phyloP scores from a whole-genome alignment of 2,888 invertebrate genomes.

The Sepioteuthis lessoniana region DNA sequence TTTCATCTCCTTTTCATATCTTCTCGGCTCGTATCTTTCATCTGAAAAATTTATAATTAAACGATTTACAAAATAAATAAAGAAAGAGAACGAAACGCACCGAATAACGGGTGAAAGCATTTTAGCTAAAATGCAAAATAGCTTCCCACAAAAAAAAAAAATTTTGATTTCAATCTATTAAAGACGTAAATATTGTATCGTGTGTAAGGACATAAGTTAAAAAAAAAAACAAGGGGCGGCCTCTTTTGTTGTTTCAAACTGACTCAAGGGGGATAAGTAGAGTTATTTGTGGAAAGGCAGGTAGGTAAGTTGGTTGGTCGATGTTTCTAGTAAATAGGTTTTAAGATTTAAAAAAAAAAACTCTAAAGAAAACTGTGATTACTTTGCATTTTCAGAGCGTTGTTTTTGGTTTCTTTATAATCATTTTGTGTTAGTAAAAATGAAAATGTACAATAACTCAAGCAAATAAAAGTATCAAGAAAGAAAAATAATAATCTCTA shows the following conservation, averaged over 20 bases:
- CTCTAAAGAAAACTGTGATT: no score
- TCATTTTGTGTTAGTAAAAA: no score
- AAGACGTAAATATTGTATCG: background rate
- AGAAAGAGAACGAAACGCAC: background rate
- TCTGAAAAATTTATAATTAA: slow-evolving; percentile 9
- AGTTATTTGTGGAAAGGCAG: background rate
- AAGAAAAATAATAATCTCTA: no score
- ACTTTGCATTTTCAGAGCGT: no score
- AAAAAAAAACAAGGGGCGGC: background rate
- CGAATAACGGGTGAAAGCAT: slow-evolving; percentile 12
- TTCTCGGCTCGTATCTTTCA: background rate
- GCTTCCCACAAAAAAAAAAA: background rate
- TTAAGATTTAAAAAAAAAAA: no score
- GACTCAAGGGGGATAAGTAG: background rate
- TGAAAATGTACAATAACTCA: no score
- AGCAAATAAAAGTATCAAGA: no score
- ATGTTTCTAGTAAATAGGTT: background rate
- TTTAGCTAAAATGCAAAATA: background rate
- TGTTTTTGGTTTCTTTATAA: no score
- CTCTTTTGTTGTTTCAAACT: background rate
- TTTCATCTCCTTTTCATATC: background rate
- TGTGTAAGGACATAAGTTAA: background rate
- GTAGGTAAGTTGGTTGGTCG: background rate
- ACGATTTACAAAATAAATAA: background rate
- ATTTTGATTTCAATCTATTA: background rate